Evolutionary conservation across 2,113 vertebrate genomes (phyloP).

Genomic region (Leuciscus idus): DNA sequence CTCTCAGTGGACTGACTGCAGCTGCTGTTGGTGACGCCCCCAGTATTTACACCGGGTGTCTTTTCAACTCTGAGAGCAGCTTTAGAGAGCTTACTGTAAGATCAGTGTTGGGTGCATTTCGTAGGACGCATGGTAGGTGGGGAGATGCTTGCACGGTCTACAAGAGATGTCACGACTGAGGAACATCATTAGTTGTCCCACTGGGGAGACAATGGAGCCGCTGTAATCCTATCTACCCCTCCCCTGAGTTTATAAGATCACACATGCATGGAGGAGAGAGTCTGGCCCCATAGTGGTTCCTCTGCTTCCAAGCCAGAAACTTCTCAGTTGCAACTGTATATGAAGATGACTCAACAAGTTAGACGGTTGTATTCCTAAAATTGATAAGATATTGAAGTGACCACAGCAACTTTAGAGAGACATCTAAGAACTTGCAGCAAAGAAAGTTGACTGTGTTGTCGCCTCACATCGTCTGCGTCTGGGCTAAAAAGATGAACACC

Average conservation of each 20-base stretch:
- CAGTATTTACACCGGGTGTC: conserved; percentile 51
- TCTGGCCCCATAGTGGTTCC: conserved; percentile 34
- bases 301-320: conserved; percentile 2
- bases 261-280: conserved; percentile 46
- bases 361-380: not conserved
- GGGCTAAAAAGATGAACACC: not conserved
- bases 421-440: not conserved
- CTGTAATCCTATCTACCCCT: conserved; percentile 57
- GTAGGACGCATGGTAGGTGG: conserved; percentile 44
- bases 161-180: conserved; percentile 52
- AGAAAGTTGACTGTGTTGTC: not conserved
- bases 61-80: conserved; percentile 59
- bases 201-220: conserved; percentile 50
- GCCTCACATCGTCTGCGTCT: not conserved
- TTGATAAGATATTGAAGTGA: not conserved
- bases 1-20: conserved; percentile 49
- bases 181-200: conserved; percentile 60
- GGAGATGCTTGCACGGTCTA: conserved; percentile 44
- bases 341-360: conserved; percentile 33
- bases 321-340: not conserved
- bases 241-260: conserved; percentile 59
- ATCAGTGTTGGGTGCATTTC: conserved; percentile 49
- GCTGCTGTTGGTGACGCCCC: conserved; percentile 52
- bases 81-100: conserved; percentile 60
- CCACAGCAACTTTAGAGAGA: not conserved